phyloP scores from a whole-genome alignment of 2,888 invertebrate genomes.

The Adela reaumurella region DNA sequence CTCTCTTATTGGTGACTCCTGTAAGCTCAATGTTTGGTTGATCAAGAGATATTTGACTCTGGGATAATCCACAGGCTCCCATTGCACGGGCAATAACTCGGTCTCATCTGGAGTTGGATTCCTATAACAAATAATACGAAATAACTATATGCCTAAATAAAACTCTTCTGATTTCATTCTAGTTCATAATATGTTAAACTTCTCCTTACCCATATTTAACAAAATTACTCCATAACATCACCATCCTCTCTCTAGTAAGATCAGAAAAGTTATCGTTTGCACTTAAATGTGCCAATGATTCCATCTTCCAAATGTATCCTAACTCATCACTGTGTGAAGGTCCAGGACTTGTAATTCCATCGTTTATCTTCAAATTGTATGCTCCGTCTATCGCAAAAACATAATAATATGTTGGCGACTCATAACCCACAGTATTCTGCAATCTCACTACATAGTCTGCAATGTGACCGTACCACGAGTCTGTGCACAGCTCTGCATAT shows the following conservation, averaged over 20 bases:
- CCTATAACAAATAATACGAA: too few species aligned
- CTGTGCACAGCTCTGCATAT: slow-evolving; percentile 6
- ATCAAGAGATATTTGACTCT: slow-evolving; percentile 6
- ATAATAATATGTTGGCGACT: slow-evolving; percentile 6
- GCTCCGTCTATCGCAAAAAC: slow-evolving; percentile 7
- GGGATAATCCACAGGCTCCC: slow-evolving; percentile 4
- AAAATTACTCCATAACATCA: slow-evolving; percentile 8
- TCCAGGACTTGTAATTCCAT: slow-evolving; percentile 3
- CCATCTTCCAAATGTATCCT: slow-evolving; percentile 7
- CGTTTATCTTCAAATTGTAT: slow-evolving; percentile 6
- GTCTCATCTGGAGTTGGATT: slow-evolving; percentile 6
- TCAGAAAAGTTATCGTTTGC: slow-evolving; percentile 3
- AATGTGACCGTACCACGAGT: slow-evolving; percentile 9
- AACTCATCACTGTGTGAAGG: slow-evolving; percentile 7
- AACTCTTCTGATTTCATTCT: too few species aligned
- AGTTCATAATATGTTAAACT: too few species aligned
- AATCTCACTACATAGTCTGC: slow-evolving; percentile 7
- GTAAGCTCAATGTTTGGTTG: slow-evolving; percentile 2
- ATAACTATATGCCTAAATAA: too few species aligned
- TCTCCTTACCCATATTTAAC: slow-evolving; percentile 7
- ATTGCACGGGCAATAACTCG: slow-evolving; percentile 4
- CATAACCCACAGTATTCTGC: not conserved
- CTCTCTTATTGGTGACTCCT: slow-evolving; percentile 4
- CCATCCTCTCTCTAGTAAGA: slow-evolving; percentile 4
- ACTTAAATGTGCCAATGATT: not conserved